Evolutionary conservation across 2,797 vertebrate species (phyloP), one percentile per base, ranked within the genome.

Genomic region (Gallirallus australis): DNA sequence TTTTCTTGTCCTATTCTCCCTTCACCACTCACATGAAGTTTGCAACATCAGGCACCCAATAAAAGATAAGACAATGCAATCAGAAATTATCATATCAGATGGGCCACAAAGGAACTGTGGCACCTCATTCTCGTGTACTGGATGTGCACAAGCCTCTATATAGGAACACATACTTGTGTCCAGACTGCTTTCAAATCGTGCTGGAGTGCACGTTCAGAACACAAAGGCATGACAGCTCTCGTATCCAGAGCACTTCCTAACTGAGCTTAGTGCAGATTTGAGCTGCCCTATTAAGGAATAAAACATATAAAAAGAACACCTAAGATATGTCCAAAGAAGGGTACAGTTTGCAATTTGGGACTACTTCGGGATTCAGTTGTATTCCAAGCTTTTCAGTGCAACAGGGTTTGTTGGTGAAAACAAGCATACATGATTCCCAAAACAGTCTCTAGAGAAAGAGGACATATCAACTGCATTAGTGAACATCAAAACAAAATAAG

Each of bases 111-210:
- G 23, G 1, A 33, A 56, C 3, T 11, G 16, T 21, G 15, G 39
- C 57, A 56, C n/a, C 42, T 75, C 6, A 0, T 15, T 68, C 35
- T 15, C 12, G 3, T 12, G 31, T 6, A 1, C 4, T 42, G 33
- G 50, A 33, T 45, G 31, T 45, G 9, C 52, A 12, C 0, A 13
- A 54, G 12, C 11, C 40, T 61, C 47, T 56, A 28, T 8, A 3
- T 0, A 9, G 28, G 7, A 4, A 13, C 3, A 11, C 4, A 24
- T 2, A 15, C 10, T 33, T n/a, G 8, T 4, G 17, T 9, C 19
- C 50, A 28, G 16, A 4, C 20, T 60, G 5, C 33, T 25, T 28
- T 9, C 14, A 30, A 30, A 70, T 39, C 17, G 54, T 0, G 1
- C 4, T 27, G 9, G 19, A 61, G 8, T 11, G 11, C 7, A 19